Conservation (phyloP, 2,797 vertebrate species). For the Hypotaenidia philippensis region DNA sequence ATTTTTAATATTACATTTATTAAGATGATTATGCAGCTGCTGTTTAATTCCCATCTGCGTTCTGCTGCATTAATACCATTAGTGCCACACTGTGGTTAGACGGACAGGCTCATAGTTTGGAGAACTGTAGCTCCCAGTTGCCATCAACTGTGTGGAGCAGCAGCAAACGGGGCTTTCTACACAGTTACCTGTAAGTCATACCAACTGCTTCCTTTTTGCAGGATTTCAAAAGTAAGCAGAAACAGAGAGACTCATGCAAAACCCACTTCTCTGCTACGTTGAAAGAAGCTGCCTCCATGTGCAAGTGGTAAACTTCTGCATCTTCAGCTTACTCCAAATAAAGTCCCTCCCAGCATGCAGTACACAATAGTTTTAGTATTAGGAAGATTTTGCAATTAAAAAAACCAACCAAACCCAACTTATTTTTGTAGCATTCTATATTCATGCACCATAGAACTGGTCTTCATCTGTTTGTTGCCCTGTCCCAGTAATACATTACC, state of each 20-base stretch:
- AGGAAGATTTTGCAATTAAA: background rate
- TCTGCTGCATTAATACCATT: conserved; percentile 61
- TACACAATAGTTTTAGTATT: background rate
- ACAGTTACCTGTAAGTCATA: background rate
- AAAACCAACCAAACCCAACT: too few relatives aligned
- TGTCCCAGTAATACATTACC: background rate
- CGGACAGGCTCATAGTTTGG: conserved; percentile 15
- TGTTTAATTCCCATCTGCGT: conserved; percentile 63
- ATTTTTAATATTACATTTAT: conserved; percentile 66
- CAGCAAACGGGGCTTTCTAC: background rate
- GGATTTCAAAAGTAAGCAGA: background rate
- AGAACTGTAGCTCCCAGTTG: conserved; percentile 6
- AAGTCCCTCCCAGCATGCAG: background rate
- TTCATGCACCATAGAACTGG: background rate
- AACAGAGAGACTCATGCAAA: background rate
- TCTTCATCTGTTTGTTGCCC: background rate
- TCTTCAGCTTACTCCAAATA: background rate
- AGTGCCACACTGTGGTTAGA: conserved; percentile 71
- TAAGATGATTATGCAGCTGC: conserved; percentile 64
- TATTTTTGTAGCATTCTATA: background rate
- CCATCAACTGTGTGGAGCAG: background rate
- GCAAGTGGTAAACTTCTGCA: background rate
- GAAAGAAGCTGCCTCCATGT: background rate
- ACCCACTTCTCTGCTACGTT: background rate
- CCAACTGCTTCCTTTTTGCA: background rate